A percentile compares a stretch with the other conserved stretches of the same genome.
phyloP scores from a whole-genome alignment of 2,888 invertebrate genomes.

The Tipula unca region DNA sequence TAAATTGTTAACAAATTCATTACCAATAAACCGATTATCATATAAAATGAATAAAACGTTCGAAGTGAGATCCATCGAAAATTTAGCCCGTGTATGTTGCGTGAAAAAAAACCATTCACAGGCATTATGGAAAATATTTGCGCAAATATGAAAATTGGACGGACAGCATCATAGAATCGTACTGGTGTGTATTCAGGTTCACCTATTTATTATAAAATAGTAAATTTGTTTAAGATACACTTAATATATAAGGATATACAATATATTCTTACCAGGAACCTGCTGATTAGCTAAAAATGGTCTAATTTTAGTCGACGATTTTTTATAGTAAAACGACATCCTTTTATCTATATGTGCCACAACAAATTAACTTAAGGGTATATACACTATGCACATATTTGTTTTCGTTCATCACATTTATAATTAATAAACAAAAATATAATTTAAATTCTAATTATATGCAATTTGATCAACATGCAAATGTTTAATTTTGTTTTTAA shows the following conservation, averaged over 20 bases:
- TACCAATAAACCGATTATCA: not conserved
- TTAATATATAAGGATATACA: not conserved
- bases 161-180: conserved; percentile 23
- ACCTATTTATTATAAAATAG: not conserved
- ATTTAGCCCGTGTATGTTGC: conserved; percentile 33
- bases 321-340: not conserved
- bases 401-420: not conserved
- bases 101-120: conserved; percentile 36
- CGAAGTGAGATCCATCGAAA: conserved; percentile 25
- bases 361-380: not conserved
- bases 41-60: conserved; percentile 19
- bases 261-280: not conserved
- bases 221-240: not conserved
- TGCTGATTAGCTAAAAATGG: not conserved
- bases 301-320: not conserved
- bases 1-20: not conserved
- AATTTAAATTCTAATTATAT: not conserved
- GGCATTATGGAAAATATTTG: conserved; percentile 43
- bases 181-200: not conserved
- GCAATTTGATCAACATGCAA: not conserved
- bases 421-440: not conserved
- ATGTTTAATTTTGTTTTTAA: not conserved
- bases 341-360: not conserved
- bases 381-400: not conserved
- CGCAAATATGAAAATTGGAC: conserved; percentile 31